Percentiles rank a stretch among this genome's conserved stretches.
These are phyloP conservation scores for Microvelia longipes DNA, from an alignment of 1,140 invertebrate genomes.

Conservation along the genomic window DNA sequence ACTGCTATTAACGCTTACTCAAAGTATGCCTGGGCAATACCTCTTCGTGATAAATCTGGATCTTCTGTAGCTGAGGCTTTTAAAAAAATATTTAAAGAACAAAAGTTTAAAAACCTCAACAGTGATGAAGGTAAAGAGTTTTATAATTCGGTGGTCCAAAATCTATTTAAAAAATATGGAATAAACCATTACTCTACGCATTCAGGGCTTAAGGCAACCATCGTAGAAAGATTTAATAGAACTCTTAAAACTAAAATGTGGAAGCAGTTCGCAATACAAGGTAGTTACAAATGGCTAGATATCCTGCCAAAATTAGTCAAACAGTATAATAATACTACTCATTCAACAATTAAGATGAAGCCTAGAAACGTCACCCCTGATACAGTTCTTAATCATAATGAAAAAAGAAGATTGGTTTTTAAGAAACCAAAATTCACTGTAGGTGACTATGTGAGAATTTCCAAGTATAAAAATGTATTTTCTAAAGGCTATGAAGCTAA, in stretches of 20 bases:
- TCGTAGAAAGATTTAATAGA: conserved; percentile 31
- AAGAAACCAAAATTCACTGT: conserved; percentile 22
- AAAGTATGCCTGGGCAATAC: not conserved
- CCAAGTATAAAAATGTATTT: conserved; percentile 22
- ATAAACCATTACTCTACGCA: conserved; percentile 28
- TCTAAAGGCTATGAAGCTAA: conserved; percentile 24
- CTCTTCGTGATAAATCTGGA: not conserved
- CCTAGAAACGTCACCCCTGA: conserved; percentile 22
- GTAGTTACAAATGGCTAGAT: conserved; percentile 24
- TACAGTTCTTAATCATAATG: conserved; percentile 18
- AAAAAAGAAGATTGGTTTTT: conserved; percentile 14
- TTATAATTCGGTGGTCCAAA: conserved; percentile 21
- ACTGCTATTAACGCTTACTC: not conserved
- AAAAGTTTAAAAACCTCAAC: conserved; percentile 14
- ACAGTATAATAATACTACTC: conserved; percentile 28
- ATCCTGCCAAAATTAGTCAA: conserved; percentile 24
- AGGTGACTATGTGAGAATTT: conserved; percentile 24
- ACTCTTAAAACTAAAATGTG: conserved; percentile 29
- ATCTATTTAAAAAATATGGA: conserved; percentile 4
- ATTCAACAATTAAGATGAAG: conserved; percentile 27
- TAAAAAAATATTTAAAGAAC: conserved; percentile 14
- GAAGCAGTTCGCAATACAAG: conserved; percentile 26
- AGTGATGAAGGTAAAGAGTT: conserved; percentile 29
- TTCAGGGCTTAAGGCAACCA: conserved; percentile 28
- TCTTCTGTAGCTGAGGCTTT: not conserved